A percentile compares a stretch with the other conserved stretches of the same genome.
Conservation (phyloP, 2,113 vertebrate species). For the Apodemus speciosus region DNA sequence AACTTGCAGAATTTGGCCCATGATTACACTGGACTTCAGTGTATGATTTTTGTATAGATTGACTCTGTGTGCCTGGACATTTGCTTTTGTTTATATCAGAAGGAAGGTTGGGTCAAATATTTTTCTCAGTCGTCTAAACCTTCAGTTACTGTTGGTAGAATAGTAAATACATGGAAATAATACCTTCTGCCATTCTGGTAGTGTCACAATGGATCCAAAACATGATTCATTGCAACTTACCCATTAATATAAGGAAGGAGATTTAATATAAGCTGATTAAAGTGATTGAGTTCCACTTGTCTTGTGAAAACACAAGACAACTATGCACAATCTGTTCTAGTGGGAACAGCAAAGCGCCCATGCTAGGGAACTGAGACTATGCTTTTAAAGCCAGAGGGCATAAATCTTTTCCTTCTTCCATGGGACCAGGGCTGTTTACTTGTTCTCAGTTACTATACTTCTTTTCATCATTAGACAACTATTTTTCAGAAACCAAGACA, state of each 20-base stretch:
- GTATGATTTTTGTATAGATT: neutral
- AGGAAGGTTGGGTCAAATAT: neutral
- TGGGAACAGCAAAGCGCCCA: neutral
- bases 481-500: neutral
- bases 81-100: neutral
- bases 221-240: neutral
- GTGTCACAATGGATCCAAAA: neutral
- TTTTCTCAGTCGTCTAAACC: slow-evolving; percentile 9
- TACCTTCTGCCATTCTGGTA: neutral
- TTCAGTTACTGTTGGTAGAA: neutral
- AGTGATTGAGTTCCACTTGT: neutral
- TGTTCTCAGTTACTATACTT: neutral
- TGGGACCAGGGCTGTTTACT: neutral
- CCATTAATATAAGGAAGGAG: neutral
- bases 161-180: neutral
- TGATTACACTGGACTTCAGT: neutral
- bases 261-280: slow-evolving; percentile 29
- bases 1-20: neutral
- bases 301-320: neutral
- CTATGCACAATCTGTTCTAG: neutral
- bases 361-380: neutral
- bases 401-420: slow-evolving; percentile 27
- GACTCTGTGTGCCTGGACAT: neutral
- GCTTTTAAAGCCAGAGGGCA: neutral
- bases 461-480: neutral